Percentiles rank a stretch among this genome's conserved stretches.
These are phyloP conservation scores for Leptobrachium ailaonicum DNA, from an alignment of 2,113 vertebrate genomes.

Conservation along the genomic window DNA sequence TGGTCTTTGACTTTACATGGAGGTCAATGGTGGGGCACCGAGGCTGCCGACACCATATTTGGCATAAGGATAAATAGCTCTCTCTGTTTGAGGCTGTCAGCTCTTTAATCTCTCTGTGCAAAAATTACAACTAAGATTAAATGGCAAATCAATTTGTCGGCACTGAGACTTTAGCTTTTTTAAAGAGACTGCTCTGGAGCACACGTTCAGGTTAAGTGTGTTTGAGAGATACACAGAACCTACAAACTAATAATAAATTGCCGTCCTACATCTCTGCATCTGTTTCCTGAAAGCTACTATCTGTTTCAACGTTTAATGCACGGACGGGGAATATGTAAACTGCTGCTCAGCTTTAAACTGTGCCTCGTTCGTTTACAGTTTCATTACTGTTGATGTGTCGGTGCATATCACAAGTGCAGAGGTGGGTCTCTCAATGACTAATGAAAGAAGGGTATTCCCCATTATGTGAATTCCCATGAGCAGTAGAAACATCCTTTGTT, in stretches of 20 bases:
- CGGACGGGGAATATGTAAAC: slow-evolving; percentile 35
- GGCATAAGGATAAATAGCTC: slow-evolving; percentile 17
- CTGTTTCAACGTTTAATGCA: slow-evolving; percentile 42
- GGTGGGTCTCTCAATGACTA: slow-evolving; percentile 14
- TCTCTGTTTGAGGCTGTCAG: background rate
- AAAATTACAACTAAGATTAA: slow-evolving; percentile 38
- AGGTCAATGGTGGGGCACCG: slow-evolving; percentile 21
- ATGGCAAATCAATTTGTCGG: slow-evolving; percentile 34
- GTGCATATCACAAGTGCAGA: background rate
- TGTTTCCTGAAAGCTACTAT: slow-evolving; percentile 40
- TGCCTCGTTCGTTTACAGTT: slow-evolving; percentile 5
- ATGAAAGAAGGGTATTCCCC: slow-evolving; percentile 36
- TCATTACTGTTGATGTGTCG: slow-evolving; percentile 2
- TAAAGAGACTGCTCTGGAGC: background rate
- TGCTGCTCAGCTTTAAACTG: slow-evolving; percentile 24
- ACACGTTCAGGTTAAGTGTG: slow-evolving; percentile 24
- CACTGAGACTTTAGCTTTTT: slow-evolving; percentile 11
- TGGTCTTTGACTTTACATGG: slow-evolving; percentile 8
- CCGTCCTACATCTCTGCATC: slow-evolving; percentile 36
- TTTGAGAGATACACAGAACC: slow-evolving; percentile 26
- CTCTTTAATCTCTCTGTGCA: slow-evolving; percentile 24
- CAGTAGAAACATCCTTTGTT: background rate
- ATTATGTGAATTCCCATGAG: background rate
- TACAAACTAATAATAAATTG: slow-evolving; percentile 35
- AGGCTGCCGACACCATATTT: slow-evolving; percentile 27